A percentile compares a stretch with the other conserved stretches of the same genome.
phyloP scores from a whole-genome alignment of 2,797 vertebrate species.

The Garrulus glandarius region DNA sequence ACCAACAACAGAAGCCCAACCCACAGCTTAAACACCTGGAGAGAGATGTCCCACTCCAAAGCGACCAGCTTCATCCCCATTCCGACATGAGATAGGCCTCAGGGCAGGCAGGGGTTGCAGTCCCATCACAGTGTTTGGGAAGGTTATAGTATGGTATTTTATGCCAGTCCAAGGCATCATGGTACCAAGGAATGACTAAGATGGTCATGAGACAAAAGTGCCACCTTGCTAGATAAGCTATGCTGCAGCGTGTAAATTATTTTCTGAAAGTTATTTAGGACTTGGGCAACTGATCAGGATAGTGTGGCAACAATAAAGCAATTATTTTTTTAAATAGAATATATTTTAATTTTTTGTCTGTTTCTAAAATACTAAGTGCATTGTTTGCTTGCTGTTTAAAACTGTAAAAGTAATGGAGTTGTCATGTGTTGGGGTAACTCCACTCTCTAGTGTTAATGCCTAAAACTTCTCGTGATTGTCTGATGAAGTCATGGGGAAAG shows the following conservation, averaged over 20 bases:
- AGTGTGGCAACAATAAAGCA: background rate
- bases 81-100: conserved; percentile 52
- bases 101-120: background rate
- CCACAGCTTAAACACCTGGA: conserved; percentile 82
- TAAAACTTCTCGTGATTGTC: background rate
- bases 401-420: background rate
- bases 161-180: background rate
- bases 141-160: background rate
- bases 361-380: background rate
- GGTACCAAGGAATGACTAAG: background rate
- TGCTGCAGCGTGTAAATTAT: background rate
- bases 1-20: conserved; percentile 86
- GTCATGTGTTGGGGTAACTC: background rate
- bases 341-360: background rate
- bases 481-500: background rate
- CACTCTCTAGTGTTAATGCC: background rate
- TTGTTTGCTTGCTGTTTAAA: conserved; percentile 17
- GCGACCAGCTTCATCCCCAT: conserved; percentile 70
- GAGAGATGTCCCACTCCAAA: conserved; percentile 80
- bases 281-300: background rate
- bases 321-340: conserved; percentile 48
- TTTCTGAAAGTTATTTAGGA: conserved; percentile 29
- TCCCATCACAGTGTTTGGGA: background rate
- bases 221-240: background rate
- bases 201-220: background rate